These are phyloP conservation scores for Manis javanica DNA, from an alignment of 2,797 vertebrate species.

Conservation along the genomic window DNA sequence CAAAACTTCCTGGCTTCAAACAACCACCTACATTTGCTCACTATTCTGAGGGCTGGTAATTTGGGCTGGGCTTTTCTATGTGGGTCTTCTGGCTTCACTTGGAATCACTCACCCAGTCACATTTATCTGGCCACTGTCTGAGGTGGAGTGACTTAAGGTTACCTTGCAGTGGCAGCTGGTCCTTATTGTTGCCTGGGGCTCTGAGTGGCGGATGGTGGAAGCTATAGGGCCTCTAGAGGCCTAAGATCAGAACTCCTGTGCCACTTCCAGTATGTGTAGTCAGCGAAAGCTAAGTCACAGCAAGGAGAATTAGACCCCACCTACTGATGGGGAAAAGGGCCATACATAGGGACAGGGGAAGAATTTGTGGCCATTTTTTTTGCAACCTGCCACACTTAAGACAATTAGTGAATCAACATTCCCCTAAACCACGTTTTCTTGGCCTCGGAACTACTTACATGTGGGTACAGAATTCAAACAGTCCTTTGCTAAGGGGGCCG, in stretches of 20 bases:
- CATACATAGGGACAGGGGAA: neutral
- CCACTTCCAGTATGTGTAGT: too few relatives aligned
- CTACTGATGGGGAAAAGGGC: neutral
- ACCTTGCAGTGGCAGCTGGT: neutral
- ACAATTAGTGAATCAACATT: neutral
- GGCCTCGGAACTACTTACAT: rapidly evolving
- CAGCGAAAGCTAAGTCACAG: neutral
- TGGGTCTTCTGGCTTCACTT: too few relatives aligned
- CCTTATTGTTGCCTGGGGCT: neutral
- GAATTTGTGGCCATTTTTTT: neutral
- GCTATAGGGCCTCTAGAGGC: neutral
- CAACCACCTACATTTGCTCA: neutral
- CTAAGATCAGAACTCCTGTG: neutral
- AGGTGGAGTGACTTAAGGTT: neutral
- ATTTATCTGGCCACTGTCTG: neutral
- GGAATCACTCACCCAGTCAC: rapidly evolving
- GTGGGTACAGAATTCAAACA: neutral
- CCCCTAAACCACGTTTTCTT: neutral
- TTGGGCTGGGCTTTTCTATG: neutral
- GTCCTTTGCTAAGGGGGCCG: neutral
- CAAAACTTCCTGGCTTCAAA: neutral
- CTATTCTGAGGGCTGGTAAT: neutral
- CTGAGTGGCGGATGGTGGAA: neutral
- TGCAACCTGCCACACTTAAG: neutral
- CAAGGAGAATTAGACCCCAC: neutral